phyloP scores from a whole-genome alignment of 2,113 vertebrate genomes.

The Triplophysa dalaica region DNA sequence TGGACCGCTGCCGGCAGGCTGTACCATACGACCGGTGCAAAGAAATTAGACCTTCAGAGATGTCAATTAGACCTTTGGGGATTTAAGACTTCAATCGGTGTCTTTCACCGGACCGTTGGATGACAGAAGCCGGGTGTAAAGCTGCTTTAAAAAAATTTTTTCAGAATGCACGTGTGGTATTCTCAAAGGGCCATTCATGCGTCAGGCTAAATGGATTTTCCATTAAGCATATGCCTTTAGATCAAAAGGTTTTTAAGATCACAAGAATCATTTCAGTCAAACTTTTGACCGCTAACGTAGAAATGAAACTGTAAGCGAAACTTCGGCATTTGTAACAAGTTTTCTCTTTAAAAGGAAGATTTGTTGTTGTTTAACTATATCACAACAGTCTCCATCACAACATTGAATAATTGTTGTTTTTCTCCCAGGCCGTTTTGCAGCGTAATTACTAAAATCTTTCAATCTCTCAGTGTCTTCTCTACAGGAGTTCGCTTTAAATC shows the following conservation, averaged over 20 bases:
- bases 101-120: too few species aligned
- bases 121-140: conserved; percentile 37
- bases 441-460: conserved; percentile 39
- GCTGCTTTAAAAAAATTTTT: conserved; percentile 36
- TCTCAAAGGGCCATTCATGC: conserved; percentile 40
- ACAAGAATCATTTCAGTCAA: neutral
- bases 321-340: neutral
- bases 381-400: neutral
- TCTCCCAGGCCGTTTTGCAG: conserved; percentile 24
- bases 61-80: conserved; percentile 35
- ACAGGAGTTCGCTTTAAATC: conserved; percentile 13
- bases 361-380: neutral
- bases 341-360: neutral
- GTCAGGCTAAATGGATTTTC: conserved; percentile 20
- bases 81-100: conserved; percentile 26
- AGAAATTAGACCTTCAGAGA: conserved; percentile 43
- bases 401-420: conserved; percentile 40
- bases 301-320: neutral
- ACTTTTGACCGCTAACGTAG: too few species aligned
- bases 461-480: conserved; percentile 22
- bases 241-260: too few species aligned
- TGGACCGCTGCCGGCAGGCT: neutral
- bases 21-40: conserved; percentile 16
- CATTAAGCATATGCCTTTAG: too few species aligned
- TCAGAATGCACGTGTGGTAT: conserved; percentile 28